These are phyloP conservation scores for Oxystoma pomonae DNA, from an alignment of 2,888 invertebrate genomes.

Conservation along the genomic window DNA sequence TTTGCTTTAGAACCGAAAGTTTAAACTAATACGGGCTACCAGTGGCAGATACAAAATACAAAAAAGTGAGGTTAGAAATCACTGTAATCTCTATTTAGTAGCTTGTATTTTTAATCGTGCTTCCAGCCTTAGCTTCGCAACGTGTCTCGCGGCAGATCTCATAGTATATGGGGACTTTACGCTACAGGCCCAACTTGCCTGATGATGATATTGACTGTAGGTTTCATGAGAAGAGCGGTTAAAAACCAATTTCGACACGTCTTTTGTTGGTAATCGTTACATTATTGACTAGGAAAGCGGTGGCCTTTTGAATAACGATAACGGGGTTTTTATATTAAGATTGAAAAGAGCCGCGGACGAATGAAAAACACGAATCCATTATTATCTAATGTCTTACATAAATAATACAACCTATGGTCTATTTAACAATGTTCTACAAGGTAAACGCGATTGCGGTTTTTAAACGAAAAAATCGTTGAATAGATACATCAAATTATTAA, in stretches of 20 bases:
- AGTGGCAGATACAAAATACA: no score
- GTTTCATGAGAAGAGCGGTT: slow-evolving; percentile 3
- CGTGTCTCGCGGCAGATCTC: no score
- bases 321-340: slow-evolving; percentile 5
- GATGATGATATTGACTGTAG: background rate
- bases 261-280: slow-evolving; percentile 28
- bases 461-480: no score
- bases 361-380: slow-evolving; percentile 3
- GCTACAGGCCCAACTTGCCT: background rate
- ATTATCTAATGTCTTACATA: slow-evolving; percentile 9
- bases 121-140: no score
- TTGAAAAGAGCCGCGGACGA: slow-evolving; percentile 3
- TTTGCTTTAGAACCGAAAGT: no score
- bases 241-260: slow-evolving; percentile 32
- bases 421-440: background rate
- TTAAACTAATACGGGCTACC: no score
- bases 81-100: no score
- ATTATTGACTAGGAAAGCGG: slow-evolving; percentile 22
- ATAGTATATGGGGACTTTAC: no score
- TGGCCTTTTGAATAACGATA: slow-evolving; percentile 6
- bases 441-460: no score
- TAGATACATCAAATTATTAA: no score
- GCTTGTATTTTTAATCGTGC: no score
- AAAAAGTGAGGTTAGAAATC: no score
- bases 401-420: slow-evolving; percentile 3